A percentile compares a stretch with the other conserved stretches of the same genome.
Conservation (phyloP, 2,888 invertebrate species). For the Pollenia angustigena region DNA sequence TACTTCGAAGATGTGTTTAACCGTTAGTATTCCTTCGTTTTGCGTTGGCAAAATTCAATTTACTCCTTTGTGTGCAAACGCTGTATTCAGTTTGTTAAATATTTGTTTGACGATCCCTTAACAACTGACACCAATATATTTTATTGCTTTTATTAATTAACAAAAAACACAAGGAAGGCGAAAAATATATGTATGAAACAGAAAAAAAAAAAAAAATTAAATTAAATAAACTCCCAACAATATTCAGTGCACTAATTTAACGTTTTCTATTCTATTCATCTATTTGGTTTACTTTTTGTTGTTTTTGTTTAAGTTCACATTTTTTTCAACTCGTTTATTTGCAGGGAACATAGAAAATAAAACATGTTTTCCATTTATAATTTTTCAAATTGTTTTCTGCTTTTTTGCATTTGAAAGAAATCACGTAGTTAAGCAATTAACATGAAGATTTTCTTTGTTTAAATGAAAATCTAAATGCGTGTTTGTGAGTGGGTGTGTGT, state of each 20-base stretch:
- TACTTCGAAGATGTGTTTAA: too few species aligned
- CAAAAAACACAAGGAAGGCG: conserved; percentile 34
- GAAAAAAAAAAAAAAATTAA: conserved; percentile 1
- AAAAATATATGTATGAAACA: conserved; percentile 1
- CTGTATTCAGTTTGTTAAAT: conserved; percentile 10
- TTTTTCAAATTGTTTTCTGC: conserved; percentile 60
- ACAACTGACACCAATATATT: conserved; percentile 69
- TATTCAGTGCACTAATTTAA: conserved; percentile 28
- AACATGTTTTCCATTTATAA: conserved; percentile 69
- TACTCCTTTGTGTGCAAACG: conserved; percentile 27
- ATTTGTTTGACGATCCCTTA: conserved; percentile 55
- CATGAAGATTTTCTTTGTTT: conserved; percentile 64
- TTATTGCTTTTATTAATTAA: conserved; percentile 70
- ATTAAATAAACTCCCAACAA: conserved; percentile 29
- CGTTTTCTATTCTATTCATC: conserved; percentile 3
- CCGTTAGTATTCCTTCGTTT: background rate
- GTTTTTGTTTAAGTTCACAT: background rate
- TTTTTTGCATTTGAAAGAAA: conserved; percentile 64
- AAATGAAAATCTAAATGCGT: conserved; percentile 50
- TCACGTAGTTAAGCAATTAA: conserved; percentile 73
- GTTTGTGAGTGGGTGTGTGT: conserved; percentile 18
- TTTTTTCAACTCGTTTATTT: conserved; percentile 24
- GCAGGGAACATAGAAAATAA: conserved; percentile 43
- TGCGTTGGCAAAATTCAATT: conserved; percentile 20
- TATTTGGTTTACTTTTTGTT: background rate